These are phyloP conservation scores for Eupithecia centaureata DNA, from an alignment of 2,888 invertebrate genomes.

Conservation along the genomic window DNA sequence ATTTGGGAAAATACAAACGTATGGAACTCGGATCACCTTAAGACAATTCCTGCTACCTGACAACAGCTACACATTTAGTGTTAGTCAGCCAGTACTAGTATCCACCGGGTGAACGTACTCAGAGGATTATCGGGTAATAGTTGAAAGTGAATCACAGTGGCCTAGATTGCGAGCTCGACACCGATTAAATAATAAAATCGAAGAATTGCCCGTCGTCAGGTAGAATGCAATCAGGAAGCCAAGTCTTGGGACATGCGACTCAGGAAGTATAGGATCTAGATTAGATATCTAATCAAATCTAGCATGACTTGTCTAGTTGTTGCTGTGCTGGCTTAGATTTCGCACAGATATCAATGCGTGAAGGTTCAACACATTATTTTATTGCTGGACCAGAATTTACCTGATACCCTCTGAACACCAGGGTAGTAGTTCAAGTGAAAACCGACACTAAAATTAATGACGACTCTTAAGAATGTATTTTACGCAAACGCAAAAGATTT, in stretches of 20 bases:
- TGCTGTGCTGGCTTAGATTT: not conserved
- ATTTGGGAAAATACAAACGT: too few species aligned
- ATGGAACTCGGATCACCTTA: too few species aligned
- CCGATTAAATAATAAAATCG: constrained; percentile 59
- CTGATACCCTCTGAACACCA: too few species aligned
- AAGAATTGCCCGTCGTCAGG: constrained; percentile 35
- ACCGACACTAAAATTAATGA: not conserved
- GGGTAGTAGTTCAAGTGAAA: too few species aligned
- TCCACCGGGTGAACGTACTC: not conserved
- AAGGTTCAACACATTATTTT: not conserved
- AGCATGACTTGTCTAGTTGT: not conserved
- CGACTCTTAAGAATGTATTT: not conserved
- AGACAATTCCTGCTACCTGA: not conserved
- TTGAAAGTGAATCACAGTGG: constrained; percentile 47
- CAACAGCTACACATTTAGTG: not conserved
- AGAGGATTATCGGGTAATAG: constrained; percentile 15
- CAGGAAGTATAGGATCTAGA: not conserved
- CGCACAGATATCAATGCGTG: not conserved
- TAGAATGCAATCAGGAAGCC: not conserved
- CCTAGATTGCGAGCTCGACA: constrained; percentile 49
- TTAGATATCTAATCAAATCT: too few species aligned
- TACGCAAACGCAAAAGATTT: not conserved
- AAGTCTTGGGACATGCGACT: not conserved
- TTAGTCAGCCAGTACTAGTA: not conserved
- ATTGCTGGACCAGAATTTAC: too few species aligned